phyloP scores from a whole-genome alignment of 2,113 vertebrate species.

The Azemiops feae region DNA sequence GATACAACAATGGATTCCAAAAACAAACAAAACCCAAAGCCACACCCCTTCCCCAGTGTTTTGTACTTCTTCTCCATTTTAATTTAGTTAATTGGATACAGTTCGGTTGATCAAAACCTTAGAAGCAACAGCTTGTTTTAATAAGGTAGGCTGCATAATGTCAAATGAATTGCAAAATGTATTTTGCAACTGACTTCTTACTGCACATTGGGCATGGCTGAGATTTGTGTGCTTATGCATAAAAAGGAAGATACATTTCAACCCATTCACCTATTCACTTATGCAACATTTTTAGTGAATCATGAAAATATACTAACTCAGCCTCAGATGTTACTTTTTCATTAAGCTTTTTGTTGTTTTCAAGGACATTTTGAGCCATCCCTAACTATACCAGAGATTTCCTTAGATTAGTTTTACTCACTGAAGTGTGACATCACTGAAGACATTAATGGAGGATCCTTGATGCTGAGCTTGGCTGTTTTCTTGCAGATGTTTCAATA shows the following conservation, averaged over 20 bases:
- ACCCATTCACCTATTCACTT: background rate
- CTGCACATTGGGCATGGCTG: background rate
- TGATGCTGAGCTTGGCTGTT: background rate
- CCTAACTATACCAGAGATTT: background rate
- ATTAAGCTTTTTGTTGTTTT: background rate
- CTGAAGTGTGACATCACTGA: background rate
- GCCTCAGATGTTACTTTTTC: background rate
- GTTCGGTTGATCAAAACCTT: constrained; percentile 8
- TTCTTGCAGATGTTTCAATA: background rate
- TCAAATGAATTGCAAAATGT: background rate
- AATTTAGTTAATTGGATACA: background rate
- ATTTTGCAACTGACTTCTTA: background rate
- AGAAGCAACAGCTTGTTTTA: constrained; percentile 10
- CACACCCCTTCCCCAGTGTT: background rate
- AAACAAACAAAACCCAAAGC: background rate
- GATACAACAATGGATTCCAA: background rate
- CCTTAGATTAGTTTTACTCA: background rate
- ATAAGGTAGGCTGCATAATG: constrained; percentile 5
- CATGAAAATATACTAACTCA: background rate
- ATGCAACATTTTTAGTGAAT: background rate
- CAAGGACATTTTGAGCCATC: background rate
- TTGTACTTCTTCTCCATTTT: constrained; percentile 15
- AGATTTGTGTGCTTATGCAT: background rate
- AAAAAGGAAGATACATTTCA: background rate
- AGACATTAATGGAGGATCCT: background rate